Conservation (phyloP, 2,888 invertebrate species). For the Dorcus parallelipipedus region DNA sequence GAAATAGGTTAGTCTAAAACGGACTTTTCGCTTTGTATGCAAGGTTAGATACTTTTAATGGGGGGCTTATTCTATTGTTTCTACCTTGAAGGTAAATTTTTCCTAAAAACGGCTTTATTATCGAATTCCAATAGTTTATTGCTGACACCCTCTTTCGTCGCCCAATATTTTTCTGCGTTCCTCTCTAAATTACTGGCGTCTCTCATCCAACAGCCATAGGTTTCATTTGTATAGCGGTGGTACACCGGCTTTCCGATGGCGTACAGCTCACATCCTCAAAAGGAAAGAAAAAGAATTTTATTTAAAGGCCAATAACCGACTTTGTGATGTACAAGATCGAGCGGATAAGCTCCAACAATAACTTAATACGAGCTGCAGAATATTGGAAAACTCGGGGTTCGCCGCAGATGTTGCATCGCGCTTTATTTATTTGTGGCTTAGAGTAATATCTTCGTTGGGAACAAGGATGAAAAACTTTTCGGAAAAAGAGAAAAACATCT, state of each 20-base stretch:
- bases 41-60: too few species aligned
- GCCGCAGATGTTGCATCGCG: neutral
- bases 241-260: constrained; percentile 93
- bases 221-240: constrained; percentile 72
- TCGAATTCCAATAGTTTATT: constrained; percentile 73
- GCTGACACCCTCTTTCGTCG: constrained; percentile 74
- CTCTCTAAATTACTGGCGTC: constrained; percentile 62
- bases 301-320: neutral
- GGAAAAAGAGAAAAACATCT: too few species aligned
- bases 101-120: constrained; percentile 66
- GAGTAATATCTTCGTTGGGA: too few species aligned
- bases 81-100: constrained; percentile 54
- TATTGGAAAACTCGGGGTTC: too few species aligned
- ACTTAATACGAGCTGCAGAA: neutral
- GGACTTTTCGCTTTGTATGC: too few species aligned
- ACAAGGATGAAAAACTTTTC: too few species aligned
- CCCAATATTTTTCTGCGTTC: constrained; percentile 74
- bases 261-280: constrained; percentile 75
- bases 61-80: neutral
- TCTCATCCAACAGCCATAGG: constrained; percentile 82
- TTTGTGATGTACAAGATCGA: neutral
- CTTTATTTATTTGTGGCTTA: neutral
- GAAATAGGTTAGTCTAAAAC: too few species aligned
- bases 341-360: neutral
- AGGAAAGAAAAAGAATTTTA: constrained; percentile 1